Evolutionary conservation across 1,140 invertebrate genomes (phyloP).

Genomic region (Drosophila miranda): DNA sequence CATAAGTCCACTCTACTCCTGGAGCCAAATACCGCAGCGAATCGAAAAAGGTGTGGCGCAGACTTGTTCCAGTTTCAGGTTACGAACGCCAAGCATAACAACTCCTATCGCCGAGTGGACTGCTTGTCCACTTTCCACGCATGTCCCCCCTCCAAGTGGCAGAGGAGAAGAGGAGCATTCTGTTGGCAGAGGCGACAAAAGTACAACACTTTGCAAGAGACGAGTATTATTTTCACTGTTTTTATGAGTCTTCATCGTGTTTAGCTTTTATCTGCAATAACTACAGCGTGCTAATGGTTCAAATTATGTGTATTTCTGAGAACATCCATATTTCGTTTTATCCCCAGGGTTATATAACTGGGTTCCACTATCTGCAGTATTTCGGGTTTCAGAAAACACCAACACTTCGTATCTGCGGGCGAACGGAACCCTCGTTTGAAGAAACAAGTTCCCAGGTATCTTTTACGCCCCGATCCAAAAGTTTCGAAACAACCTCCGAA

Average conservation of each 20-base stretch:
- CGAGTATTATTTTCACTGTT: slow-evolving; percentile 10
- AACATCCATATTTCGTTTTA: too few species aligned
- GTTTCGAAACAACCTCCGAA: slow-evolving; percentile 18
- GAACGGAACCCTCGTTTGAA: background rate
- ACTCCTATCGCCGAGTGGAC: slow-evolving; percentile 16
- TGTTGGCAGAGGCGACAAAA: too few species aligned
- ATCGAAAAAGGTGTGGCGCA: slow-evolving; percentile 56
- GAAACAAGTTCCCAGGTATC: slow-evolving; percentile 47
- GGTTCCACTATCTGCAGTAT: too few species aligned
- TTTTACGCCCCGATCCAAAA: slow-evolving; percentile 25
- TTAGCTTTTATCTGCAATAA: background rate
- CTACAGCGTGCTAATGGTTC: too few species aligned
- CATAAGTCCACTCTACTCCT: slow-evolving; percentile 43
- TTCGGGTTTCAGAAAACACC: slow-evolving; percentile 8
- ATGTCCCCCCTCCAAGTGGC: slow-evolving; percentile 28
- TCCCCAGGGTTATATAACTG: too few species aligned
- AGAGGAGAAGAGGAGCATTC: slow-evolving; percentile 24
- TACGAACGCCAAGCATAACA: slow-evolving; percentile 23
- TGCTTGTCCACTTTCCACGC: slow-evolving; percentile 67
- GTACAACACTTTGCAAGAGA: background rate
- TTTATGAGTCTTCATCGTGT: background rate
- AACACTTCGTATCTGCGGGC: slow-evolving; percentile 18
- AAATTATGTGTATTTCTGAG: too few species aligned
- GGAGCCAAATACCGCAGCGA: slow-evolving; percentile 24
- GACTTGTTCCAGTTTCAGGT: slow-evolving; percentile 65